Conservation (phyloP, 2,113 vertebrate species). For the Arothron firmamentum region DNA sequence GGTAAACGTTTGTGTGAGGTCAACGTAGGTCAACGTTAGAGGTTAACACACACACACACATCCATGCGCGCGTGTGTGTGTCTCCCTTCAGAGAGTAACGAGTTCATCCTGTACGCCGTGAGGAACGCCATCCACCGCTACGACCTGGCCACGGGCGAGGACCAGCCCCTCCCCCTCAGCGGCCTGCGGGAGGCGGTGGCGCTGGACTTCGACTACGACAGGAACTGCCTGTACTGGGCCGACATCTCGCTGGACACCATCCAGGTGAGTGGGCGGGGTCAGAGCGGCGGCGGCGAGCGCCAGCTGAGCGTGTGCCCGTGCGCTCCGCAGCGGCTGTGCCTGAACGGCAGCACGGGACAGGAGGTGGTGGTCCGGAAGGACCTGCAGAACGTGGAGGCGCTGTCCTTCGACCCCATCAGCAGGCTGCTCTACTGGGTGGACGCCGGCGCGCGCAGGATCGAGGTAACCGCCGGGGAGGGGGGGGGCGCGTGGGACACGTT, state of each 20-base stretch:
- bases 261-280: conserved; percentile 48
- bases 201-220: conserved; percentile 93
- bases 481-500: too few relatives aligned
- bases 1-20: conserved; percentile 65
- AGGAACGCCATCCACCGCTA: conserved; percentile 93
- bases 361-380: conserved; percentile 86
- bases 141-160: conserved; percentile 84
- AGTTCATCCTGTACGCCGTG: conserved; percentile 93
- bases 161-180: conserved; percentile 85
- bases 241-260: conserved; percentile 92
- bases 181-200: conserved; percentile 88
- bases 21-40: too few relatives aligned
- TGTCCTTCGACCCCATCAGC: conserved; percentile 93
- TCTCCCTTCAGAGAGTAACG: conserved; percentile 93
- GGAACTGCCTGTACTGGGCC: conserved; percentile 95
- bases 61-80: too few relatives aligned
- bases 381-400: conserved; percentile 90
- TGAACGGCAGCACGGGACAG: conserved; percentile 92
- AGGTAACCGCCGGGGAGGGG: too few relatives aligned
- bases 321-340: conserved; percentile 84
- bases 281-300: too few relatives aligned
- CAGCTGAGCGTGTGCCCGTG: too few relatives aligned
- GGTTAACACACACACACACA: too few relatives aligned
- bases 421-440: conserved; percentile 96
- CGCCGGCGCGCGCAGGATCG: conserved; percentile 90